Percentiles rank a stretch among this genome's conserved stretches.
phyloP scores from a whole-genome alignment of 2,113 vertebrate genomes.

The Sinocyclocheilus anophthalmus region DNA sequence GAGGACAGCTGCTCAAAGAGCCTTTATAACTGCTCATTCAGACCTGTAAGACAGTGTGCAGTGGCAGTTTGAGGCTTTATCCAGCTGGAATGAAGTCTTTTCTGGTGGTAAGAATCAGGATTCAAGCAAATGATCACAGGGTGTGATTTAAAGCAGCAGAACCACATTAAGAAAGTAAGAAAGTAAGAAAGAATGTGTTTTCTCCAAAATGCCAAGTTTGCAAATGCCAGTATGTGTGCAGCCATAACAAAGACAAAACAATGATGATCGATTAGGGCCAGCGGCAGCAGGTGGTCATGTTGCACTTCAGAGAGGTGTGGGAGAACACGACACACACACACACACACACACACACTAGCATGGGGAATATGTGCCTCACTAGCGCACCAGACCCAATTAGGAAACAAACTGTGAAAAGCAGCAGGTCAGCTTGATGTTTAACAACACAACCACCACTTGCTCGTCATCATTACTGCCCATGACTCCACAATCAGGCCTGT shows the following conservation, averaged over 20 bases:
- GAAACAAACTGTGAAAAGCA: constrained; percentile 35
- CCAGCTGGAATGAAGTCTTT: background rate
- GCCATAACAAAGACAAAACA: constrained; percentile 23
- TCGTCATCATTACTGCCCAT: constrained; percentile 24
- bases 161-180: constrained; percentile 5
- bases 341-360: background rate
- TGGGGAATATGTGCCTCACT: constrained; percentile 12
- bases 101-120: background rate
- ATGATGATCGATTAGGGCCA: constrained; percentile 43
- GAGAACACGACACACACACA: background rate
- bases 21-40: background rate
- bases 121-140: background rate
- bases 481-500: background rate
- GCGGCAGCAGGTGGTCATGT: constrained; percentile 9
- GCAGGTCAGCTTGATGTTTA: constrained; percentile 47
- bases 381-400: constrained; percentile 33
- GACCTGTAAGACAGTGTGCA: background rate
- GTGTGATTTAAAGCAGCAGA: background rate
- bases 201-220: background rate
- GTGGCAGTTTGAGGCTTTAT: background rate
- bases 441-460: constrained; percentile 15
- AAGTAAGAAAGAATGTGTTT: background rate
- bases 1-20: background rate
- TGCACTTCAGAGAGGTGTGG: background rate
- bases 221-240: constrained; percentile 4